Evolutionary conservation across 2,113 vertebrate species (phyloP), one percentile per base, ranked within the genome.

Genomic region (Poeciliopsis turrubarensis): DNA sequence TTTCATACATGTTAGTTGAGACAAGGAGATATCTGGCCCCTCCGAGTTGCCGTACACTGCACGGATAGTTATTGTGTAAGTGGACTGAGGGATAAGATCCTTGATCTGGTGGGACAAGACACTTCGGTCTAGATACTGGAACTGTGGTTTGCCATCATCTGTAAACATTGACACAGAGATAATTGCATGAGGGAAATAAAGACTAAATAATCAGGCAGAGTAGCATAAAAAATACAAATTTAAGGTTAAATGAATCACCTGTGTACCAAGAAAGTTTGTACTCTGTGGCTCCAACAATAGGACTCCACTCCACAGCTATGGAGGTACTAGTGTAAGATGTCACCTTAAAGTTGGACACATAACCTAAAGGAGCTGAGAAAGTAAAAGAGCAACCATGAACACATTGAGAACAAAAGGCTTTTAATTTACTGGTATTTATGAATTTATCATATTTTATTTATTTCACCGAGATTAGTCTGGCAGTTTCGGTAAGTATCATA

Each of bases 331-430:
- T 95, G 87, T 91, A 95, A 63, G 95, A 95, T 0, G 87, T 88
- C 72, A 97, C 96, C 86, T 92, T 96, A 87, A 97, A 97, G 86
- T 95, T 95, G 70, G 96, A 95, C 73, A 97, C 94, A 0, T 95
- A 96, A 65, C 95, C 95, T 54, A 97, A 90, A n/a, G 96, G 96
- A 84, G 94, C 97, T 98, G 89, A 73, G 47, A 51, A 14, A 34
- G 5, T 30, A 14, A n/a, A 54, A 25, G 7, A 57, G 51, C 3
- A 57, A 9, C 51, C 22, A 25, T 57, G 11, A n/a, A 1, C 51
- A 57, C 25, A 57, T 15, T 41, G 1, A 25, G 10, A 67, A 41
- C 6, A n/a, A 37, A 25, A 32, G n/a, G 22, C 30, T 64, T 31
- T 7, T 64, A 17, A 32, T 65, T 34, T 22, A 22, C 34, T 63